Conservation (phyloP, 2,797 vertebrate genomes). For the Acanthurus lineatus region DNA sequence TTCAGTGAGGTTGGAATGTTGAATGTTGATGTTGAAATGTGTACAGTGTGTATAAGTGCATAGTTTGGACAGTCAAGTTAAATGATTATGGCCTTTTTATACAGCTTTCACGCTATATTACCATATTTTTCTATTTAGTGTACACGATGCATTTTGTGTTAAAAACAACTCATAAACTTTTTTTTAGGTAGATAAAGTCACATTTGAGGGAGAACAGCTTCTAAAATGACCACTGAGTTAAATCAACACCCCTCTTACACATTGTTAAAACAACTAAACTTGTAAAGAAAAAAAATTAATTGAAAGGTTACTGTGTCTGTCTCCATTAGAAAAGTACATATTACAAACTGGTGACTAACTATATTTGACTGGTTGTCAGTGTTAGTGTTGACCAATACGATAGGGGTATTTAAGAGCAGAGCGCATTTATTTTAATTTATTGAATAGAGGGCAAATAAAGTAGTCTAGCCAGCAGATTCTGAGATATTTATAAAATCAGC, state of each 20-base stretch:
- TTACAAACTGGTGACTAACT: not conserved
- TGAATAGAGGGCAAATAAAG: not conserved
- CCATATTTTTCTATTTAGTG: not conserved
- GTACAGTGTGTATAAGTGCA: not conserved
- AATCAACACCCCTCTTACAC: slow-evolving; percentile 1
- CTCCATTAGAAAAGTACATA: not conserved
- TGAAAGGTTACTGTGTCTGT: not conserved
- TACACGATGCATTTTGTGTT: not conserved
- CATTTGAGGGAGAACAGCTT: not conserved
- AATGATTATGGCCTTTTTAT: not conserved
- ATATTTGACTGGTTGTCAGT: slow-evolving; percentile 9
- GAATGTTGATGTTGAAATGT: no score
- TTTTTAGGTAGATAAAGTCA: not conserved
- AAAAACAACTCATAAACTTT: not conserved
- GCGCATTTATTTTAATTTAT: not conserved
- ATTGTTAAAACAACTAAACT: slow-evolving; percentile 7
- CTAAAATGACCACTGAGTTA: not conserved
- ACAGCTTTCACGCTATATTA: not conserved
- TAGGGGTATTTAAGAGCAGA: not conserved
- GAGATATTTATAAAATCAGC: not conserved
- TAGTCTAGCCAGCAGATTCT: not conserved
- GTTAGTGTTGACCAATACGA: slow-evolving; percentile 11
- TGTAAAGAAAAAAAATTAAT: not conserved
- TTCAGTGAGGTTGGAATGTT: no score
- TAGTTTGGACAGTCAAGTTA: not conserved